Percentiles rank a stretch among this genome's conserved stretches.
Conservation (phyloP, 2,797 vertebrate genomes). For the Syncerus caffer region DNA sequence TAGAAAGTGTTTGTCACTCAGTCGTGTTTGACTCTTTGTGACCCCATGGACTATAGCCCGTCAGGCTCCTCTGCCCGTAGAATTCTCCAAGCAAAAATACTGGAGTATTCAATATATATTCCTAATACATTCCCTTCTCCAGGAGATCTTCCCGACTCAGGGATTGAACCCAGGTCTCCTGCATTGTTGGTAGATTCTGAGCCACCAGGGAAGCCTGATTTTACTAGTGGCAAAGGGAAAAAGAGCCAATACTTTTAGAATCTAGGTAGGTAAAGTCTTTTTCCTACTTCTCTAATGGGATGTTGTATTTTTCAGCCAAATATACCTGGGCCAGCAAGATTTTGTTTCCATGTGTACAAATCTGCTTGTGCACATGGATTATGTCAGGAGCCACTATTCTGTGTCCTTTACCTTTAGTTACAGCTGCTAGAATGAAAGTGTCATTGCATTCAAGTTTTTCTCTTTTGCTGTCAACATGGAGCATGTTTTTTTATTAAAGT, state of each 20-base stretch:
- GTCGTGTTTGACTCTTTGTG: background rate
- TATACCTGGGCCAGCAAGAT: background rate
- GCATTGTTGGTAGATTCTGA: background rate
- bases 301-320: background rate
- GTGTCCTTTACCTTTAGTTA: background rate
- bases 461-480: background rate
- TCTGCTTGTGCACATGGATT: background rate
- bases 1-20: background rate
- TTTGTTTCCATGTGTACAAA: background rate
- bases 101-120: background rate
- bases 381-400: background rate
- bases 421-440: background rate
- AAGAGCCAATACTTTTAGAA: background rate
- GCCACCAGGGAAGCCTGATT: background rate
- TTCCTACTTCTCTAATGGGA: background rate
- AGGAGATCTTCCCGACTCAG: background rate
- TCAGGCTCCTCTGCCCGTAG: fast-evolving
- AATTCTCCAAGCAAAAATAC: background rate
- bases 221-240: background rate
- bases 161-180: background rate
- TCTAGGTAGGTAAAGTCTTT: background rate
- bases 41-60: background rate
- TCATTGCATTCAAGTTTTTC: background rate
- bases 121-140: background rate
- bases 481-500: background rate